These are phyloP conservation scores for Rhingia rostrata DNA, from an alignment of 2,888 invertebrate genomes.

Conservation along the genomic window DNA sequence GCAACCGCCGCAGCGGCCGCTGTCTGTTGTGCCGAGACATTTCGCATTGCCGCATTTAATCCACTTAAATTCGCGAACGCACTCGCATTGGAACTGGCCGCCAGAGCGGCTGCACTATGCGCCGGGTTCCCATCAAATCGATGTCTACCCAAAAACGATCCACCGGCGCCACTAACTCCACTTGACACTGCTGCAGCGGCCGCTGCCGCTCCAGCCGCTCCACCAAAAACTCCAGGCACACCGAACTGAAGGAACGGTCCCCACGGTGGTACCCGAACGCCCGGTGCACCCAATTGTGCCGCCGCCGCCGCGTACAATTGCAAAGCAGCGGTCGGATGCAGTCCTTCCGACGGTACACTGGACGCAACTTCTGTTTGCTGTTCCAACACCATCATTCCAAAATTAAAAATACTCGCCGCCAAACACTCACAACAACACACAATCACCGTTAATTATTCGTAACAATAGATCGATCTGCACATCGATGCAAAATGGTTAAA, in stretches of 20 bases:
- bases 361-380: conserved; percentile 64
- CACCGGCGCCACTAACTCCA: conserved; percentile 48
- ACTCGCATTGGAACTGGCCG: conserved; percentile 80
- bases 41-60: conserved; percentile 81
- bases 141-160: conserved; percentile 79
- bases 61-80: conserved; percentile 81
- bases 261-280: conserved; percentile 81
- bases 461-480: conserved; percentile 14
- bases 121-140: conserved; percentile 79
- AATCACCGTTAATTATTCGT: conserved; percentile 46
- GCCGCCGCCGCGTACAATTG: conserved; percentile 82
- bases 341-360: conserved; percentile 80
- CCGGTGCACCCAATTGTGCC: conserved; percentile 81
- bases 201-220: conserved; percentile 76
- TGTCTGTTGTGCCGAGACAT: conserved; percentile 81
- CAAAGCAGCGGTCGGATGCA: conserved; percentile 81
- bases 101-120: conserved; percentile 80
- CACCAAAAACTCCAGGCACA: conserved; percentile 81
- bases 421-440: conserved; percentile 9
- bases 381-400: conserved; percentile 69
- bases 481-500: conserved; percentile 35
- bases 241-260: conserved; percentile 81
- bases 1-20: conserved; percentile 81
- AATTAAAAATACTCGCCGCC: neutral
- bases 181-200: conserved; percentile 61